These are phyloP conservation scores for Urocitellus parryii DNA, from an alignment of 2,113 vertebrate species.

Conservation along the genomic window DNA sequence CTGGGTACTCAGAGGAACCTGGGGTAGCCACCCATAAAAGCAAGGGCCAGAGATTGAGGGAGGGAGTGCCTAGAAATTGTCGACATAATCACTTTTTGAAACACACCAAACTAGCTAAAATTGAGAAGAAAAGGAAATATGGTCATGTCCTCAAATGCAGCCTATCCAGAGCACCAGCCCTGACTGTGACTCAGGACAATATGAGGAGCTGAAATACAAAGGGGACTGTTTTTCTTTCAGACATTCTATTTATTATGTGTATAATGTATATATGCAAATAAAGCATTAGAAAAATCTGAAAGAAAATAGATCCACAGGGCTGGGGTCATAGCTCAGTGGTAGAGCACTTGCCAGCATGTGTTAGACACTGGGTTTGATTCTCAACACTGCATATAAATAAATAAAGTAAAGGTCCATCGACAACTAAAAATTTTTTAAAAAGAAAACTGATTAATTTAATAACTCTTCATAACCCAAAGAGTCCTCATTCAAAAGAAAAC, in stretches of 20 bases:
- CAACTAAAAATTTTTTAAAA: too few species aligned
- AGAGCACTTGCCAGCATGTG: too few species aligned
- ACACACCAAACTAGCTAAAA: not conserved
- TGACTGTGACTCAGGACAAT: not conserved
- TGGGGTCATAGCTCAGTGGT: too few species aligned
- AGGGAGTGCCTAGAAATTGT: not conserved
- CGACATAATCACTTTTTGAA: not conserved
- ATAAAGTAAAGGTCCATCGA: too few species aligned
- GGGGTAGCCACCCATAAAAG: not conserved
- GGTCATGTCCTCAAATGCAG: not conserved
- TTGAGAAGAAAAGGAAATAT: constrained; percentile 10
- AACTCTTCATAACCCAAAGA: not conserved
- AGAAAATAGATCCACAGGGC: not conserved
- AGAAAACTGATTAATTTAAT: not conserved
- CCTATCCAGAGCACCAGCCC: not conserved
- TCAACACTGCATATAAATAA: too few species aligned
- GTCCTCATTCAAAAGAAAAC: constrained; percentile 24
- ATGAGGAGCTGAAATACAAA: not conserved
- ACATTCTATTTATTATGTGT: not conserved
- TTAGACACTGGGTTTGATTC: too few species aligned
- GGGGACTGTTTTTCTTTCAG: not conserved
- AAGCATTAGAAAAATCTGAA: not conserved
- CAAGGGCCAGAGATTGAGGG: not conserved
- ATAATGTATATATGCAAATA: not conserved
- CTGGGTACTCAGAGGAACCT: not conserved